Conservation (phyloP, 2,113 vertebrate genomes). For the Rostratula benghalensis region DNA sequence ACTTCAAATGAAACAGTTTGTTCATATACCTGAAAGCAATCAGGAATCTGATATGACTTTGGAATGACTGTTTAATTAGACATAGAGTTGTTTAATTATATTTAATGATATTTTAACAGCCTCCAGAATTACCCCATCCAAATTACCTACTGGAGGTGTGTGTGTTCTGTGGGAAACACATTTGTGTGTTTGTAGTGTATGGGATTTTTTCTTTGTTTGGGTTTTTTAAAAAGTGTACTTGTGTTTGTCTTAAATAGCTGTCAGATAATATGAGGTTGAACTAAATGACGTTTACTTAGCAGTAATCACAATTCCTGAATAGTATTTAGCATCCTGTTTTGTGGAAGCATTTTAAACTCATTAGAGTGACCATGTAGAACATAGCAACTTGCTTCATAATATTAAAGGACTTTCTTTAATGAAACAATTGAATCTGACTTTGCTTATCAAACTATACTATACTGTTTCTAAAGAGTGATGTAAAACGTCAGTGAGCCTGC, state of each 20-base stretch:
- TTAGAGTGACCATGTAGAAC: background rate
- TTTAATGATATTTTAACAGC: constrained; percentile 26
- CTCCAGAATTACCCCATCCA: background rate
- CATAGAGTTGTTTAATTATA: background rate
- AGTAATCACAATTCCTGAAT: background rate
- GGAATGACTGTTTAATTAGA: background rate
- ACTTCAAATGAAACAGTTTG: background rate
- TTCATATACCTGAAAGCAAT: background rate
- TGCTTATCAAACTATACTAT: background rate
- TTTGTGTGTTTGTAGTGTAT: background rate
- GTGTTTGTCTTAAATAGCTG: background rate
- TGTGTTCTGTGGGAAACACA: background rate
- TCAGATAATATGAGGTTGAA: background rate
- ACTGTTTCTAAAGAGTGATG: background rate
- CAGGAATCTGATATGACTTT: background rate
- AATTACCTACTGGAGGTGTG: background rate
- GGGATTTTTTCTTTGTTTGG: background rate
- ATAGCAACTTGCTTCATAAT: background rate
- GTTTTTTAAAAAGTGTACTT: background rate
- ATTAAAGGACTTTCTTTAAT: background rate
- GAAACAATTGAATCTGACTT: background rate
- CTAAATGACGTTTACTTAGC: background rate
- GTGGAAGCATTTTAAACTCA: background rate
- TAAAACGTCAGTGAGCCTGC: background rate
- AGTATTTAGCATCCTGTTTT: background rate